phyloP scores from a whole-genome alignment of 2,888 invertebrate genomes.

The Habrosyne pyritoides region DNA sequence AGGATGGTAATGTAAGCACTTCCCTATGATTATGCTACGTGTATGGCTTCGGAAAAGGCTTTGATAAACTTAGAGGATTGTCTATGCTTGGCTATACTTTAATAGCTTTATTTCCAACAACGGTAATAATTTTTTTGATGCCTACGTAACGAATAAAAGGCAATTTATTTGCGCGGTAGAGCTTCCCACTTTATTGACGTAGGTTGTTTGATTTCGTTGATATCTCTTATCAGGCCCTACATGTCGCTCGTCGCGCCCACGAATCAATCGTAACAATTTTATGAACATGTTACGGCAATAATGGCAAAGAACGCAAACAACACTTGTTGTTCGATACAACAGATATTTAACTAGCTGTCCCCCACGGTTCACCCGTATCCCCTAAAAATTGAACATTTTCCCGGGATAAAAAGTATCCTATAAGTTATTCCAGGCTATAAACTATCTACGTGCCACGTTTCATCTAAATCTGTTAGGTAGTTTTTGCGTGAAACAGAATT shows the following conservation, averaged over 20 bases:
- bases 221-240: slow-evolving; percentile 21
- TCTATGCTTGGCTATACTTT: not conserved
- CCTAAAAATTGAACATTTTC: no score
- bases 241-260: slow-evolving; percentile 24
- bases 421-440: no score
- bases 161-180: not conserved
- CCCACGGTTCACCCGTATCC: no score
- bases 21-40: not conserved
- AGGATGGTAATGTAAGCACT: not conserved
- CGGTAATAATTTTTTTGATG: not conserved
- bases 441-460: no score
- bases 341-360: not conserved
- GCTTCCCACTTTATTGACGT: not conserved
- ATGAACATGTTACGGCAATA: slow-evolving; percentile 24
- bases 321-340: not conserved
- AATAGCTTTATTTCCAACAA: not conserved
- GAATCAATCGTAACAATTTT: slow-evolving; percentile 29
- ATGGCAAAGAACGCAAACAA: slow-evolving; percentile 20
- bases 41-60: slow-evolving; percentile 11
- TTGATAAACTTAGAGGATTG: not conserved
- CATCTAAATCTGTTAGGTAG: no score
- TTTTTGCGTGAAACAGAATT: no score
- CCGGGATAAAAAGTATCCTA: no score
- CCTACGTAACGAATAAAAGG: not conserved
- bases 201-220: slow-evolving; percentile 11